These are phyloP conservation scores for Laothoe populi DNA, from an alignment of 2,888 invertebrate genomes.

Conservation along the genomic window DNA sequence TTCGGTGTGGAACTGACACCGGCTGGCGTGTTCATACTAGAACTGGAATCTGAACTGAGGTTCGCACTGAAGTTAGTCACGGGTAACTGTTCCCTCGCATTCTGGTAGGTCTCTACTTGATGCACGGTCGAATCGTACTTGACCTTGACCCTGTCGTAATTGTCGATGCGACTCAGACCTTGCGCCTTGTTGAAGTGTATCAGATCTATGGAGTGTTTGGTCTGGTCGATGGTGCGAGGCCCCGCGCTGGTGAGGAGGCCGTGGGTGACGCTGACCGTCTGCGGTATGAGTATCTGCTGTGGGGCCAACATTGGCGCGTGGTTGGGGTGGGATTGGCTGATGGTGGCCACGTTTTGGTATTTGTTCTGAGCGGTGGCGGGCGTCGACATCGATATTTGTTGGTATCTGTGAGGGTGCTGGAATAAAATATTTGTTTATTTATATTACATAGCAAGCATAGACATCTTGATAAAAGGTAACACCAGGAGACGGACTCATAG, in stretches of 20 bases:
- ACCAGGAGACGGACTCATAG: too few species aligned
- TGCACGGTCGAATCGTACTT: conserved; percentile 65
- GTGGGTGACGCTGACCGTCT: conserved; percentile 36
- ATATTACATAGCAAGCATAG: too few species aligned
- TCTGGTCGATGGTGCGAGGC: conserved; percentile 65
- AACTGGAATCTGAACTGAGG: conserved; percentile 88
- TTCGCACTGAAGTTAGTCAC: conserved; percentile 66
- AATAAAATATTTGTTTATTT: conserved; percentile 32
- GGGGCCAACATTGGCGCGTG: conserved; percentile 41
- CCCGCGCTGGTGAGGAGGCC: conserved; percentile 50
- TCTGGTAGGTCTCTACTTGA: conserved; percentile 69
- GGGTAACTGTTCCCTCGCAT: conserved; percentile 65
- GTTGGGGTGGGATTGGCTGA: conserved; percentile 74
- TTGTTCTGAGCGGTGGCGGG: conserved; percentile 59
- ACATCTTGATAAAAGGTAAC: too few species aligned
- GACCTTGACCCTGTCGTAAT: conserved; percentile 59
- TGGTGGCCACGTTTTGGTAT: conserved; percentile 69
- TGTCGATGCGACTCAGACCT: conserved; percentile 60
- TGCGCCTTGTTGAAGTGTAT: conserved; percentile 65
- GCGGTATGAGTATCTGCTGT: conserved; percentile 44
- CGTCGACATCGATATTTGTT: conserved; percentile 75
- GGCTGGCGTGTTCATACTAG: conserved; percentile 86
- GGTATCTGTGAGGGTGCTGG: conserved; percentile 72
- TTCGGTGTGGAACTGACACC: conserved; percentile 88
- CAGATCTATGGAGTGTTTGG: conserved; percentile 68